Evolutionary conservation across 2,113 vertebrate genomes (phyloP).

Genomic region (Pagrus major): DNA sequence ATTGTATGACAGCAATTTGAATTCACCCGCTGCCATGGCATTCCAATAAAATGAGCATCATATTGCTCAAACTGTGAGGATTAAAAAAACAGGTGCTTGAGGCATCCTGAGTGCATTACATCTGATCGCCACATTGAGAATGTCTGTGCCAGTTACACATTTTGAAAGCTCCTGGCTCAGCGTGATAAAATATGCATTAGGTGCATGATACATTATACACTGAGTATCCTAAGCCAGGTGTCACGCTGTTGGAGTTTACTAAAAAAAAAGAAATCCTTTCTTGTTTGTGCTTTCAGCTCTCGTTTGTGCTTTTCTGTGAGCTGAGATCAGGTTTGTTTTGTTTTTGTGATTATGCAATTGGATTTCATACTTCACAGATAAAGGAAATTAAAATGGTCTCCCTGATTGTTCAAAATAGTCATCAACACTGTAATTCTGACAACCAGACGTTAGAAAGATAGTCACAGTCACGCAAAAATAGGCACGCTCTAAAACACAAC

Average conservation of each 20-base stretch:
- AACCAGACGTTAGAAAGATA: not conserved
- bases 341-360: not conserved
- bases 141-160: conserved; percentile 23
- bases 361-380: not conserved
- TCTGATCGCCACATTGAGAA: conserved; percentile 48
- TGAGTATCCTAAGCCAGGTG: not conserved
- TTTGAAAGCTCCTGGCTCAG: conserved; percentile 30
- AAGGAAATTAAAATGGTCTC: not conserved
- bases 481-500: not conserved
- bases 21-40: conserved; percentile 28
- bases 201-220: not conserved
- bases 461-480: not conserved
- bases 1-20: conserved; percentile 63
- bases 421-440: not conserved
- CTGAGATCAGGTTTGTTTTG: not conserved
- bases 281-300: not conserved
- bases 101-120: conserved; percentile 37
- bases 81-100: conserved; percentile 54
- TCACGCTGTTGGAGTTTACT: not conserved
- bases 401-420: not conserved
- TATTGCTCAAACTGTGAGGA: conserved; percentile 55
- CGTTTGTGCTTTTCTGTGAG: not conserved
- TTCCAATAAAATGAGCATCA: conserved; percentile 54
- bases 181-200: conserved; percentile 45
- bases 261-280: not conserved